Percentiles rank a stretch among this genome's conserved stretches.
These are phyloP conservation scores for Amphipyra tragopoginis DNA, from an alignment of 2,888 invertebrate species.

Conservation along the genomic window DNA sequence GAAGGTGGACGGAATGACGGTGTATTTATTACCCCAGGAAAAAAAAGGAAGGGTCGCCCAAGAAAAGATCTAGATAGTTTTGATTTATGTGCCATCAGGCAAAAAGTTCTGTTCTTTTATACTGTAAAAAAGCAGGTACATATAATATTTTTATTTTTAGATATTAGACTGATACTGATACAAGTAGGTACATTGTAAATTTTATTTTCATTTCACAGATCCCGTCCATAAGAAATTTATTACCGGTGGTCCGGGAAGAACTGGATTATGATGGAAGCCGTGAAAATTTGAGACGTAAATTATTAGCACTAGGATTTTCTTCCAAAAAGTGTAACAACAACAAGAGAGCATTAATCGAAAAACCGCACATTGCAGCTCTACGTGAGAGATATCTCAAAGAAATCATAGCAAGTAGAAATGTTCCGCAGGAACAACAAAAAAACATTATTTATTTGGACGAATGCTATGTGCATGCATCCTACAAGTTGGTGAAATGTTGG, in stretches of 20 bases:
- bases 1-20: background rate
- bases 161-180: background rate
- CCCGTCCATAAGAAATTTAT: background rate
- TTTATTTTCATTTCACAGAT: background rate
- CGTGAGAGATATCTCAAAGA: slow-evolving; percentile 40
- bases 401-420: slow-evolving; percentile 41
- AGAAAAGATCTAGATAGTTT: background rate
- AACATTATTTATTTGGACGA: slow-evolving; percentile 60
- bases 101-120: slow-evolving; percentile 2
- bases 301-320: background rate
- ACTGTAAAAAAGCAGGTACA: slow-evolving; percentile 4
- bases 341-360: slow-evolving; percentile 11
- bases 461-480: slow-evolving; percentile 54
- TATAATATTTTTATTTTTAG: background rate
- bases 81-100: slow-evolving; percentile 2
- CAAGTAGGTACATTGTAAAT: too few relatives aligned
- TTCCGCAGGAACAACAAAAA: slow-evolving; percentile 47
- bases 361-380: slow-evolving; percentile 15
- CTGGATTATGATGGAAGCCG: background rate
- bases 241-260: background rate
- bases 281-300: background rate
- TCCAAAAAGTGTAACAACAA: slow-evolving; percentile 14
- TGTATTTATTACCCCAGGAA: background rate
- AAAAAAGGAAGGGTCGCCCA: background rate
- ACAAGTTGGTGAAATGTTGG: slow-evolving; percentile 54